Conservation (phyloP, 1,140 invertebrate genomes). For the Caenorhabditis remanei region DNA sequence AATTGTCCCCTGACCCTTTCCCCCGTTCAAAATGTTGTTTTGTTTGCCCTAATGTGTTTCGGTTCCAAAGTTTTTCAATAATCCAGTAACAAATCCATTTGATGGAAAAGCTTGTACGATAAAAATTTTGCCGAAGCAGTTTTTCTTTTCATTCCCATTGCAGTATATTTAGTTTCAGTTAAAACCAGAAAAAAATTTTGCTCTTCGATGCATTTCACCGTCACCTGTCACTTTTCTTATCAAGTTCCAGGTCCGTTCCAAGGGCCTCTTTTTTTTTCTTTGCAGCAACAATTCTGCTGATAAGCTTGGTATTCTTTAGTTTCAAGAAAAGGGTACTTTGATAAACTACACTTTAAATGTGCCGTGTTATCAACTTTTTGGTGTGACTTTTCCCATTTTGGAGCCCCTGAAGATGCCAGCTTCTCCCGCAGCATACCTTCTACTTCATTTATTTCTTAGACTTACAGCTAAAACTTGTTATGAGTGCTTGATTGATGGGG, state of each 20-base stretch:
- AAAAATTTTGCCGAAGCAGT: not conserved
- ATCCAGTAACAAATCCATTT: not conserved
- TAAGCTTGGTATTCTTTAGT: not conserved
- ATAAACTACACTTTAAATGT: slow-evolving; percentile 2
- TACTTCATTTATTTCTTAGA: slow-evolving; percentile 20
- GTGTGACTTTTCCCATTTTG: not conserved
- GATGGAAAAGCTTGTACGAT: not conserved
- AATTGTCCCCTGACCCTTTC: not conserved
- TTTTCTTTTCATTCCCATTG: not conserved
- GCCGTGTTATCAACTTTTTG: slow-evolving; percentile 8
- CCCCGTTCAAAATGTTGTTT: slow-evolving; percentile 2
- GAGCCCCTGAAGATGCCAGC: not conserved
- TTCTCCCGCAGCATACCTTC: slow-evolving; percentile 8
- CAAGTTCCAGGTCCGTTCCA: not conserved
- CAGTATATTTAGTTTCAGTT: not conserved
- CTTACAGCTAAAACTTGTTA: slow-evolving; percentile 3
- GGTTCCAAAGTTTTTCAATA: not conserved
- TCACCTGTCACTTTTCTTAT: slow-evolving; percentile 8
- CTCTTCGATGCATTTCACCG: not conserved
- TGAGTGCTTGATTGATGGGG: not conserved
- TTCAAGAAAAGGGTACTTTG: not conserved
- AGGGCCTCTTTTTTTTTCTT: not conserved
- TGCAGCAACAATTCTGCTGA: not conserved
- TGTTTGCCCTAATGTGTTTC: not conserved
- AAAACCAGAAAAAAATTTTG: not conserved